These are phyloP conservation scores for Pemphredon lugubris DNA, from an alignment of 2,888 invertebrate species.

Conservation along the genomic window DNA sequence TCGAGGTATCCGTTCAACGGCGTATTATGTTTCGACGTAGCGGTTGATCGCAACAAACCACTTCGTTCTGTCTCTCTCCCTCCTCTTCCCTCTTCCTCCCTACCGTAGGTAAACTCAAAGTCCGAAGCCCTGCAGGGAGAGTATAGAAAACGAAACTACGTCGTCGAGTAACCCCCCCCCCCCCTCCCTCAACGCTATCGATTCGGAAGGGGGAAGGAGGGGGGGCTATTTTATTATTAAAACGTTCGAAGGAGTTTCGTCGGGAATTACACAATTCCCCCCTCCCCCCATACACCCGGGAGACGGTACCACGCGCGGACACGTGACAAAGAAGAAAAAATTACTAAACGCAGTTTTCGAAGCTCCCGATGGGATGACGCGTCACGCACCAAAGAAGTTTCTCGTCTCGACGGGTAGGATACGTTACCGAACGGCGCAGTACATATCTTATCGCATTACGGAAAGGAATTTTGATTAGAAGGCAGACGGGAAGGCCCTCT, in stretches of 20 bases:
- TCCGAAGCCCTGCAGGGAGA: slow-evolving; percentile 43
- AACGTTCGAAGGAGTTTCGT: neutral
- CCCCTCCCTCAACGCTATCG: too few species aligned
- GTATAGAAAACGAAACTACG: slow-evolving; percentile 43
- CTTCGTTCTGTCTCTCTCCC: slow-evolving; percentile 6
- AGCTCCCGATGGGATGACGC: neutral
- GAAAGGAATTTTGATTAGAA: slow-evolving; percentile 65
- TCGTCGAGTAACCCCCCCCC: slow-evolving; percentile 29
- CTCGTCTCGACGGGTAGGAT: slow-evolving; percentile 17
- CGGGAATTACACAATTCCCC: neutral
- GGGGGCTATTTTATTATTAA: slow-evolving; percentile 30
- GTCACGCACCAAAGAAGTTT: neutral
- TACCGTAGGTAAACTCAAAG: slow-evolving; percentile 27
- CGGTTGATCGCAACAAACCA: slow-evolving; percentile 18
- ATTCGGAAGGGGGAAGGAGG: too few species aligned
- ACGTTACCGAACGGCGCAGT: slow-evolving; percentile 33
- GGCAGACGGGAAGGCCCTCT: slow-evolving; percentile 26
- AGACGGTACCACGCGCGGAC: neutral
- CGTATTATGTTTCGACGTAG: slow-evolving; percentile 55
- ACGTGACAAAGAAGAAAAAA: neutral
- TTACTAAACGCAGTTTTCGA: neutral
- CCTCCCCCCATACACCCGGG: neutral
- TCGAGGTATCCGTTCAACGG: slow-evolving; percentile 11
- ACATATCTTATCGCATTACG: slow-evolving; percentile 64
- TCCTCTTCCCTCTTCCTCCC: neutral